Conservation (phyloP, 1,140 invertebrate genomes). For the Stegodyphus dumicola region DNA sequence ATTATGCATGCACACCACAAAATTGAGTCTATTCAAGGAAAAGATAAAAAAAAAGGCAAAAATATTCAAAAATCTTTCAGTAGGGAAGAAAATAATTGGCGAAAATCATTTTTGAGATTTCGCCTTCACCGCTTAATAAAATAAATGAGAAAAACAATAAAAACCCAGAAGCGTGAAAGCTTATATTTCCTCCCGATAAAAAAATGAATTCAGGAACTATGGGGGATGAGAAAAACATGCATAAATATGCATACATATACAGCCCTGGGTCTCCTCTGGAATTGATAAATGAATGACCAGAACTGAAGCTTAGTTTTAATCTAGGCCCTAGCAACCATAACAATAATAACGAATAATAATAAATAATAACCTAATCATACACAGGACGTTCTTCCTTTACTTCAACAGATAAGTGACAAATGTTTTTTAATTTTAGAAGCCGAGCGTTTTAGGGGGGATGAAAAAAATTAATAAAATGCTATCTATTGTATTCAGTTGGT, state of each 20-base stretch:
- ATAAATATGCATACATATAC: conserved; percentile 24
- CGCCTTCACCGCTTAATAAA: too few relatives aligned
- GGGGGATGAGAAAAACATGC: not conserved
- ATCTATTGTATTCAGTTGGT: conserved; percentile 31
- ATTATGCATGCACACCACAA: too few relatives aligned
- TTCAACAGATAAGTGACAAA: conserved; percentile 48
- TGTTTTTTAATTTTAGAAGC: conserved; percentile 53
- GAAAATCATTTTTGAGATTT: too few relatives aligned
- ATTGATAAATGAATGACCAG: conserved; percentile 38
- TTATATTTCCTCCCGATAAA: too few relatives aligned
- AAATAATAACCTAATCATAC: conserved; percentile 52
- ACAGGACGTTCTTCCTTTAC: not conserved
- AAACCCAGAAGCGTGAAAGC: too few relatives aligned
- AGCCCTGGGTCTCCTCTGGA: not conserved
- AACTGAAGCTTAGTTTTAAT: conserved; percentile 34
- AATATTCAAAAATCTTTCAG: too few relatives aligned
- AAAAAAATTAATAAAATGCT: conserved; percentile 41
- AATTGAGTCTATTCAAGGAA: too few relatives aligned
- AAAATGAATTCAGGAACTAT: not conserved
- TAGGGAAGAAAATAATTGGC: too few relatives aligned
- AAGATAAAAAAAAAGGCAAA: too few relatives aligned
- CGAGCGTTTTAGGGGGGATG: not conserved
- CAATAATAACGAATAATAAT: conserved; percentile 57
- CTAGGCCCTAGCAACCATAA: not conserved
- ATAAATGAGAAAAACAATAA: too few relatives aligned